Evolutionary conservation across 1,140 invertebrate species (phyloP).

Genomic region (Harlomillsia oculata): DNA sequence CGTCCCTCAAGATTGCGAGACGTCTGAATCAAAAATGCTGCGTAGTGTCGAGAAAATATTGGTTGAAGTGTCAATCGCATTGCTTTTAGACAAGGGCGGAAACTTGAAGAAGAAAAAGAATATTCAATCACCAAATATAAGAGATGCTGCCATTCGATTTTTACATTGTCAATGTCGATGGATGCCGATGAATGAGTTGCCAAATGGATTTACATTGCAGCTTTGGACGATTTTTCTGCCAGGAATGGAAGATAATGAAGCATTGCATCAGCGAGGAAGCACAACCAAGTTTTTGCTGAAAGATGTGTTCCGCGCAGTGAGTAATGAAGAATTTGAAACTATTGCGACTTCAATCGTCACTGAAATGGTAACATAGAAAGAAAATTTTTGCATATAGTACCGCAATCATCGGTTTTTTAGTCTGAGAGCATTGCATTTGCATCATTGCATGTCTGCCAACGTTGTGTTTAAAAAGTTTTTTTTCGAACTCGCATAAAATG

Average conservation of each 20-base stretch:
- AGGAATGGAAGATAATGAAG: neutral
- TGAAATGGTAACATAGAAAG: conserved; percentile 9
- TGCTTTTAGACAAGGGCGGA: too few relatives aligned
- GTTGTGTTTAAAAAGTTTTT: neutral
- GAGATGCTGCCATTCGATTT: too few relatives aligned
- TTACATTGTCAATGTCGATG: too few relatives aligned
- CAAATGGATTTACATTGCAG: too few relatives aligned
- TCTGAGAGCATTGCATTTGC: neutral
- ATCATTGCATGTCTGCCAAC: neutral
- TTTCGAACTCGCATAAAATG: neutral
- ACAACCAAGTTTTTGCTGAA: neutral
- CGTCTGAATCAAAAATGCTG: too few relatives aligned
- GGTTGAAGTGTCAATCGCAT: too few relatives aligned
- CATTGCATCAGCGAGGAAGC: neutral
- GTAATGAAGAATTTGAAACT: conserved; percentile 7
- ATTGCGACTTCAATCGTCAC: neutral
- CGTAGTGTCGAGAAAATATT: too few relatives aligned
- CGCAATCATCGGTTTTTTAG: neutral
- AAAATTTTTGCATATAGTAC: neutral
- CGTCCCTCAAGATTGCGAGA: too few relatives aligned
- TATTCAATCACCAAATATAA: too few relatives aligned
- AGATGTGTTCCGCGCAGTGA: conserved; percentile 9
- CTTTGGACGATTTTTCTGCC: too few relatives aligned
- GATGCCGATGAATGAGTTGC: too few relatives aligned
- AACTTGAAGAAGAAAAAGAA: too few relatives aligned